A percentile compares a stretch with the other conserved stretches of the same genome.
These are phyloP conservation scores for Seriola quinqueradiata DNA, from an alignment of 2,113 vertebrate species.

Conservation along the genomic window DNA sequence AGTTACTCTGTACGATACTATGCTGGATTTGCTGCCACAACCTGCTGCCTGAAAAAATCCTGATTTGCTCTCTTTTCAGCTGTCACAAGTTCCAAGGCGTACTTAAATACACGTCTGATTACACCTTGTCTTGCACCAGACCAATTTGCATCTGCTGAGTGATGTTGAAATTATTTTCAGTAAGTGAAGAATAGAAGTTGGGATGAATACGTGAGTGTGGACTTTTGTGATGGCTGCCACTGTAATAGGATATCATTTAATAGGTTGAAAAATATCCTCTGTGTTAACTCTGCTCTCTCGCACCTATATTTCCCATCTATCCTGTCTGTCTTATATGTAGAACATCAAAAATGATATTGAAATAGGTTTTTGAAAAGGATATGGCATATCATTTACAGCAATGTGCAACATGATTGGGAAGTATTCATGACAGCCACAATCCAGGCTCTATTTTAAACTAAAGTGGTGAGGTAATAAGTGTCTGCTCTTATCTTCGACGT, in stretches of 20 bases:
- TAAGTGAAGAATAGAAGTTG: slow-evolving; percentile 1
- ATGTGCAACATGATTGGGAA: not conserved
- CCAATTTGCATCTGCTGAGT: slow-evolving; percentile 9
- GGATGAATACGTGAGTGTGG: not conserved
- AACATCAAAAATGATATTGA: slow-evolving; percentile 27
- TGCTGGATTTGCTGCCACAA: not conserved
- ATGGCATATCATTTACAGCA: not conserved
- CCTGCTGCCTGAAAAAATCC: not conserved
- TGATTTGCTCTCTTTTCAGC: not conserved
- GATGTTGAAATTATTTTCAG: slow-evolving; percentile 21
- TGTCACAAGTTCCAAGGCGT: slow-evolving; percentile 22
- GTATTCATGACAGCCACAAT: not conserved
- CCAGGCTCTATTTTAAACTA: slow-evolving; percentile 24
- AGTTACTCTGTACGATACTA: not conserved
- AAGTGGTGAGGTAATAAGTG: slow-evolving; percentile 1
- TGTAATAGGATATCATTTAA: slow-evolving; percentile 16
- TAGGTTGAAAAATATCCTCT: slow-evolving; percentile 4
- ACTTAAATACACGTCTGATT: not conserved
- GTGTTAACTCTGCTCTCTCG: not conserved
- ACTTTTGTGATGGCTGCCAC: not conserved
- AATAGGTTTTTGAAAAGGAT: slow-evolving; percentile 20
- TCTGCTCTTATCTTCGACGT: slow-evolving; percentile 11
- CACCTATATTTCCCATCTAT: not conserved
- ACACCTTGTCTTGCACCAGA: not conserved
- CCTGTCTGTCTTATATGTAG: not conserved